Percentiles rank a stretch among this genome's conserved stretches.
Conservation (phyloP, 2,113 vertebrate genomes). For the Corythornis cristatus region DNA sequence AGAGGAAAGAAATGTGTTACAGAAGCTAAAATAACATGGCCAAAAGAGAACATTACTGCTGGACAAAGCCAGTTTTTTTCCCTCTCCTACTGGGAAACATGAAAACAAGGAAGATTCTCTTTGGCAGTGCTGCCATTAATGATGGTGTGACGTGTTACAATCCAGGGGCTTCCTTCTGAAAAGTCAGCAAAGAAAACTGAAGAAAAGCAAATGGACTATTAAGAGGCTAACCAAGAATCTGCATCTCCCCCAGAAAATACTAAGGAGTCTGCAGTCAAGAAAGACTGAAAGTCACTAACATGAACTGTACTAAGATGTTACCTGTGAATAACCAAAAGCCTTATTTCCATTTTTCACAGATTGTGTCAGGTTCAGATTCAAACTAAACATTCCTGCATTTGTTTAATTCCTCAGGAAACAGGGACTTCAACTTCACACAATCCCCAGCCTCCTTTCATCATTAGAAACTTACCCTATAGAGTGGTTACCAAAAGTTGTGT, state of each 20-base stretch:
- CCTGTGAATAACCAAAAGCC: background rate
- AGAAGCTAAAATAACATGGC: background rate
- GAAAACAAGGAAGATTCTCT: background rate
- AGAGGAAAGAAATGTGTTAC: background rate
- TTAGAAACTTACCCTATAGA: background rate
- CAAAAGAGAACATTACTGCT: background rate
- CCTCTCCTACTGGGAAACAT: background rate
- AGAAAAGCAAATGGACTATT: background rate
- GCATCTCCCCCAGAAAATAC: background rate
- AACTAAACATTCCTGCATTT: background rate
- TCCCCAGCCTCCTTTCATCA: background rate
- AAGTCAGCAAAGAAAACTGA: background rate
- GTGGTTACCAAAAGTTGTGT: background rate
- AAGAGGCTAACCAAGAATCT: background rate
- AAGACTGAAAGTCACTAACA: background rate
- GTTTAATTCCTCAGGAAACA: background rate
- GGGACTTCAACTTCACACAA: background rate
- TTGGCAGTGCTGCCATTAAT: background rate
- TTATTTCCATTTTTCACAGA: background rate
- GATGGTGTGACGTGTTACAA: background rate
- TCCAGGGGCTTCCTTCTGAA: background rate
- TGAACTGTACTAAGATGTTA: background rate
- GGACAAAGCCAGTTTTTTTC: background rate
- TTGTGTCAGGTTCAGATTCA: background rate
- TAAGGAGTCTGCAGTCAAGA: background rate